Conservation (phyloP, 2,113 vertebrate genomes). For the Otus sunia region DNA sequence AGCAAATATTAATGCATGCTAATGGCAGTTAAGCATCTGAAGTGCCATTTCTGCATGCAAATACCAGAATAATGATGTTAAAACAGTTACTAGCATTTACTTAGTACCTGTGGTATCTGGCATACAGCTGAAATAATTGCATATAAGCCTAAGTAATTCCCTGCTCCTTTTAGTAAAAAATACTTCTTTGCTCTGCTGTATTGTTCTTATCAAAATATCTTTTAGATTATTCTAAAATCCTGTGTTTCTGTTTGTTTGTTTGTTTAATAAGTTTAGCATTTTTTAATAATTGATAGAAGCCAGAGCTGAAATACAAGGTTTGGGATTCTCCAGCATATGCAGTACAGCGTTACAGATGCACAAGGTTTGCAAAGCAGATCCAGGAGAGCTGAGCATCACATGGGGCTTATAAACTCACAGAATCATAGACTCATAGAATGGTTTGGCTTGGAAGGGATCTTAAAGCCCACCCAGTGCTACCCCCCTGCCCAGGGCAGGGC, state of each 20-base stretch:
- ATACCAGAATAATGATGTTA: not conserved
- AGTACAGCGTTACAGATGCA: not conserved
- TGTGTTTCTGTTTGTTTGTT: not conserved
- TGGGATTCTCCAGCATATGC: rapidly evolving
- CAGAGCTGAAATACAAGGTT: not conserved
- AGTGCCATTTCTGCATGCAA: not conserved
- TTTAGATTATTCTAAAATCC: not conserved
- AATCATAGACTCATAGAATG: too few species aligned
- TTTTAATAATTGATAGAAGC: not conserved
- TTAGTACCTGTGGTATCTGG: not conserved
- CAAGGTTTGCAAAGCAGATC: not conserved
- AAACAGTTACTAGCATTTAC: not conserved
- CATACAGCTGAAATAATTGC: not conserved
- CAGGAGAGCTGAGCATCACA: not conserved
- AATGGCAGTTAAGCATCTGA: not conserved
- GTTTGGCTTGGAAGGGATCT: too few species aligned
- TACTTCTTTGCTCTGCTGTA: not conserved
- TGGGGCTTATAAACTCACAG: too few species aligned
- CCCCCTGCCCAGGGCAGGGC: too few species aligned
- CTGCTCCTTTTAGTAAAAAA: not conserved
- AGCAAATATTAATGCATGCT: not conserved
- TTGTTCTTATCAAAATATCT: not conserved
- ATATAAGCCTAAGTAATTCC: not conserved
- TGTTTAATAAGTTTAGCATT: not conserved
- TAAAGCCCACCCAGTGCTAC: too few species aligned